Evolutionary conservation across 2,888 invertebrate genomes (phyloP), one percentile per base, ranked within the genome.

Genomic region (Plebejus argus): DNA sequence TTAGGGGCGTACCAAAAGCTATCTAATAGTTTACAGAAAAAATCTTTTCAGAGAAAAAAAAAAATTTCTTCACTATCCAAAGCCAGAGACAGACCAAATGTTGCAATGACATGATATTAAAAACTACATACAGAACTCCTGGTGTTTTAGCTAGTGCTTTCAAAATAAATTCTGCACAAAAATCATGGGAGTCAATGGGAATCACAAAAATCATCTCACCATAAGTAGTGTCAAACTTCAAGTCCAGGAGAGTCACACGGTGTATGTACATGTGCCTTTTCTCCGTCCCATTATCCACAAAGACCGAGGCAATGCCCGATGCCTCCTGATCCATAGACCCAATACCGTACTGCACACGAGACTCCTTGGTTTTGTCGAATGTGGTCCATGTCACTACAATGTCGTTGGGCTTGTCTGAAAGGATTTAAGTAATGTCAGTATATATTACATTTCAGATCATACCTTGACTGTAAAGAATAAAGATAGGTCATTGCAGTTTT

Each of bases 361-460:
- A 96, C 79, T 95, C 93, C 18, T 91, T 83, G 0, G 97, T 96
- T 82, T 96, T 91, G 85, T 96, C 95, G 85, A 95, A 95, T 12
- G 98, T 98, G 2, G 96, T 96, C 98, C 98, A 98, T 81, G 98
- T 98, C 49, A 97, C 96, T 45, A 96, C 95, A 81, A 98, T 96
- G 84, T 97, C 96, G 81, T 94, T 95, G 76, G 95, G 90, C 84
- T 94, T 95, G 80, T 96, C 96, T 96, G 88, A 7, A 66, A 75
- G 28, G 6, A 20, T 23, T 12, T 18, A 70, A 39, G 70, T 45
- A 45, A 45, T n/a, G n/a, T n/a, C 45, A 45, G 10, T 3, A 45
- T 3, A 45, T 45, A 45, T 58, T 58, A n/a, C n/a, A n/a, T 53
- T 53, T 53, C 10, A 2, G 39, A 39, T 39, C 39, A n/a, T n/a